phyloP scores from a whole-genome alignment of 2,888 invertebrate genomes.

The Drosophila siamana region DNA sequence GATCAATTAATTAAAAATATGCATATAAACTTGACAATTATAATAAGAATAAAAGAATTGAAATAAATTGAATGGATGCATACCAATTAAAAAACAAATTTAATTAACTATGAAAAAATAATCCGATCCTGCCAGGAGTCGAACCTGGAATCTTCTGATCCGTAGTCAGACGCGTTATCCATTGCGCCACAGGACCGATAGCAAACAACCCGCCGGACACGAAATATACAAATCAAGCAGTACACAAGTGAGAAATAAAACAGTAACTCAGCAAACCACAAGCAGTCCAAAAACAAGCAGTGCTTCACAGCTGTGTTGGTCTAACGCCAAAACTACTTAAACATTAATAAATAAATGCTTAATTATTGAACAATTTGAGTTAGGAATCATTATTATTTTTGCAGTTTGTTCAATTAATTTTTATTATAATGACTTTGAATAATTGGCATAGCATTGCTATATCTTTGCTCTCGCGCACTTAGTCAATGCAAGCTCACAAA shows the following conservation, averaged over 20 bases:
- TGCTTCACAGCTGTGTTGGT: conserved; percentile 6
- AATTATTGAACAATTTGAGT: neutral
- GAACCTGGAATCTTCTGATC: conserved; percentile 85
- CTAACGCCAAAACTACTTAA: neutral
- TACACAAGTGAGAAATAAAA: neutral
- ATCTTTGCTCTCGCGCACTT: neutral
- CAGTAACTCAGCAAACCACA: neutral
- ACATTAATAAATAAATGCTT: neutral
- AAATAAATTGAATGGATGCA: neutral
- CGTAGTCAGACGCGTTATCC: conserved; percentile 85
- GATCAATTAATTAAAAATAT: neutral
- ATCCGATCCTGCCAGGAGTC: conserved; percentile 85
- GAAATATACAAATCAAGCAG: conserved; percentile 16
- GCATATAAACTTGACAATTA: neutral
- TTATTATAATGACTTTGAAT: neutral
- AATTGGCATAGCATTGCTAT: neutral
- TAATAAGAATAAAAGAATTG: neutral
- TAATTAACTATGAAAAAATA: neutral
- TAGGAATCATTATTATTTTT: neutral
- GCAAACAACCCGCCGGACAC: fast-evolving
- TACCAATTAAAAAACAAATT: too few relatives aligned
- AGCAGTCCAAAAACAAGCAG: conserved; percentile 37
- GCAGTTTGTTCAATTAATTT: neutral
- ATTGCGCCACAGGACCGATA: conserved; percentile 84
- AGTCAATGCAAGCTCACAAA: conserved; percentile 10